Conservation (phyloP, 2,888 invertebrate species). For the Agrochola lychnidis region DNA sequence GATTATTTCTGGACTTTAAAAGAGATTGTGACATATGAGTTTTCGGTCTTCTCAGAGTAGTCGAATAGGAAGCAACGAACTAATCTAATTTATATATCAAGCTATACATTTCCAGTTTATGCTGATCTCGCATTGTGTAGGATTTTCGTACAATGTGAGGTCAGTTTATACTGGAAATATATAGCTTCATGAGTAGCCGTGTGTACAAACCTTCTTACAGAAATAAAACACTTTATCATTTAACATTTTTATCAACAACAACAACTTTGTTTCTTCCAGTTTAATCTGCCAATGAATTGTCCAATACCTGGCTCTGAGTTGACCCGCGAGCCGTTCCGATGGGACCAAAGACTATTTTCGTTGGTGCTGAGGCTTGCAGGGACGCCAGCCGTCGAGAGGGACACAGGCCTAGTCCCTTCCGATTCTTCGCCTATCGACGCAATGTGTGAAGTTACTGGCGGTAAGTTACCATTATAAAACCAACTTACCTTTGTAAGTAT, state of each 20-base stretch:
- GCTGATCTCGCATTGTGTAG: too few relatives aligned
- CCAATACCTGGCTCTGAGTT: constrained; percentile 99
- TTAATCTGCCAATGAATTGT: constrained; percentile 97
- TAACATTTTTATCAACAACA: constrained; percentile 17
- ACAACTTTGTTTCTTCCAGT: constrained; percentile 84
- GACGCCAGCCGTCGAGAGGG: constrained; percentile 96
- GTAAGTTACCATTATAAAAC: constrained; percentile 81
- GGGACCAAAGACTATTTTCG: constrained; percentile 99
- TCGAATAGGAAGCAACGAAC: not conserved
- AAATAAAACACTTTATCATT: not conserved
- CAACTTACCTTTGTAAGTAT: not conserved
- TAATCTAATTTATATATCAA: not conserved
- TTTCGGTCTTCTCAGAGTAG: not conserved
- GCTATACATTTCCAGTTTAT: too few relatives aligned
- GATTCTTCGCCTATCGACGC: constrained; percentile 98
- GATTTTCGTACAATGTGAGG: too few relatives aligned
- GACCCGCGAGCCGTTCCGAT: constrained; percentile 99
- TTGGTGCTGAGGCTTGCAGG: constrained; percentile 97
- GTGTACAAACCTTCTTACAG: too few relatives aligned
- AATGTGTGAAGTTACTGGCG: constrained; percentile 99
- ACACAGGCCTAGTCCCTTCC: constrained; percentile 97
- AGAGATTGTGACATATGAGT: not conserved
- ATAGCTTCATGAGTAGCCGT: too few relatives aligned
- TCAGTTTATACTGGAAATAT: too few relatives aligned
- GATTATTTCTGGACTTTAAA: not conserved